Evolutionary conservation across 2,113 vertebrate genomes (phyloP), one percentile per base, ranked within the genome.

Genomic region (Caranx ignobilis): DNA sequence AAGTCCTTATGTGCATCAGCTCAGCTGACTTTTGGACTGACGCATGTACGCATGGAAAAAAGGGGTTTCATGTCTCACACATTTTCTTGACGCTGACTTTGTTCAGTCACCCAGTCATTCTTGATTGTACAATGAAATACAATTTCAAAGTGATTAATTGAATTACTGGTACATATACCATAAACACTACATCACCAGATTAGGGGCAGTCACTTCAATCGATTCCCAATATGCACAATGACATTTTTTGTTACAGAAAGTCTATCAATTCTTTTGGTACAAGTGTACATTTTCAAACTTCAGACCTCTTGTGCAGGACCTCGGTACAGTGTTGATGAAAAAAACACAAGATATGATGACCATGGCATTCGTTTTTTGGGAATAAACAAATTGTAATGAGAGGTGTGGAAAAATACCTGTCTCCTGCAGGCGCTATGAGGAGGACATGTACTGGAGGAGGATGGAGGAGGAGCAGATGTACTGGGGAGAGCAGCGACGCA

Each of bases 361-460:
- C 37, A 60, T 68, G 54, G 67, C 13, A 32, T 19, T 11, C 1
- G 7, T 10, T 15, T 21, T 43, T 4, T 15, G 52, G 54, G 59
- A 77, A 57, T 57, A 75, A 54, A 41, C 55, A 0, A 21, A 2
- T 75, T 64, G 70, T 63, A 45, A 71, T 37, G 39, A 61, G 18
- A 31, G 19, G 6, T 26, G 21, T 79, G 35, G 19, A 21, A 76
- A 62, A 4, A 0, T 35, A 3, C 32, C 34, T 11, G 11, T 71
- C 32, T 73, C 18, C 73, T 79, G n/a, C 73, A 96, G 96, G 89
- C 89, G 92, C 18, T 94, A 95, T 1, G 95, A 96, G 77, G 94
- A 96, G 73, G 94, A 96, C 59, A 80, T 95, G 75, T 95, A 95
- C 85, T 94, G 94, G 94, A 94, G 93, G 84, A 93, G 88, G 76